Conservation (phyloP, 2,797 vertebrate species). For the Enteromius fasciolatus region DNA sequence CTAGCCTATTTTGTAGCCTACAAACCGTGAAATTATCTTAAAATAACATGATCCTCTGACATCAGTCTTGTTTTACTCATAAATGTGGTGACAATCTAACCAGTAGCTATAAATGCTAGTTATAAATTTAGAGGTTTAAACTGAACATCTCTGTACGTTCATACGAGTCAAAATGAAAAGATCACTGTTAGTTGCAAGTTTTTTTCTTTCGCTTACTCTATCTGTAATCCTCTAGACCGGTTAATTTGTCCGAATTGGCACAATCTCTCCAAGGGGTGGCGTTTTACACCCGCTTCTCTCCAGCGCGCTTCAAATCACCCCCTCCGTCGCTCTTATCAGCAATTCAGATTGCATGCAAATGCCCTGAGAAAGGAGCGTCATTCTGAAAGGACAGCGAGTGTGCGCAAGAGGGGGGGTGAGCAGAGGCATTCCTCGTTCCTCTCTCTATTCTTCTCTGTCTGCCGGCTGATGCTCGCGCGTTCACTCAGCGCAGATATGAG, state of each 20-base stretch:
- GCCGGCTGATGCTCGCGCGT: conserved; percentile 73
- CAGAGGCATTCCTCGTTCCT: conserved; percentile 65
- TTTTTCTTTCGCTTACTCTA: neutral
- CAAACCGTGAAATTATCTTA: neutral
- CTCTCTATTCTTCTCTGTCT: conserved; percentile 65
- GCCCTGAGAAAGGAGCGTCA: conserved; percentile 65
- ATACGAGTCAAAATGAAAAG: neutral
- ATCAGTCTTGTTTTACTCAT: neutral
- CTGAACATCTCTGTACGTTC: neutral
- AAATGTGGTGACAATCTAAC: neutral
- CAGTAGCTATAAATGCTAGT: neutral
- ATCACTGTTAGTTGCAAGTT: neutral
- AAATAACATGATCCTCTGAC: neutral
- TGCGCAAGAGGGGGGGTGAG: conserved; percentile 53
- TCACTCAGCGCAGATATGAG: conserved; percentile 63
- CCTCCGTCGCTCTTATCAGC: conserved; percentile 79
- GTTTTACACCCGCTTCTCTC: conserved; percentile 72
- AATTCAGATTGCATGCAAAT: conserved; percentile 89
- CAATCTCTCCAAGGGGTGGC: conserved; percentile 83
- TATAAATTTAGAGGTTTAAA: neutral
- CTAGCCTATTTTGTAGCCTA: neutral
- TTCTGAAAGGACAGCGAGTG: conserved; percentile 60
- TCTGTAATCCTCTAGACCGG: neutral
- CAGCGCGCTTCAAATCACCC: conserved; percentile 37
- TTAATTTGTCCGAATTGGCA: conserved; percentile 54